These are phyloP conservation scores for Bagarius yarrelli DNA, from an alignment of 2,113 vertebrate genomes.

Conservation along the genomic window DNA sequence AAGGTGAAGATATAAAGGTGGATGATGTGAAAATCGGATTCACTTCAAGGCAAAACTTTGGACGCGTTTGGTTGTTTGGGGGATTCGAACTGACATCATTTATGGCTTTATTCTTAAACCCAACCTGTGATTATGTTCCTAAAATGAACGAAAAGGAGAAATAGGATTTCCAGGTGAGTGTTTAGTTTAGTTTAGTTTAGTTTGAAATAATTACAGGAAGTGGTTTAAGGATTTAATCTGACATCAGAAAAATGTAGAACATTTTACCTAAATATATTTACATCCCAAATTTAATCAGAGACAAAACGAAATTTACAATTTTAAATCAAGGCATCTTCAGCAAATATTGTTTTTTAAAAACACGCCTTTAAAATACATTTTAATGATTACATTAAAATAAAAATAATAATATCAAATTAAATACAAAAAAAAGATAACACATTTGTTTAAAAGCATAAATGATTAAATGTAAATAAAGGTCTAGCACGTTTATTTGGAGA, in stretches of 20 bases:
- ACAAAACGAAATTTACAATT: too few species aligned
- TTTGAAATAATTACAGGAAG: not conserved
- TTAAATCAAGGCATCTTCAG: too few species aligned
- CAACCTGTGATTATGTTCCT: constrained; percentile 24
- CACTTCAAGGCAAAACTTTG: constrained; percentile 7
- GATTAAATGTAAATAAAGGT: too few species aligned
- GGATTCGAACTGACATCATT: not conserved
- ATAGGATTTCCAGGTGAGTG: constrained; percentile 42
- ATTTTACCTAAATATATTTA: too few species aligned
- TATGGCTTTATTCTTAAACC: constrained; percentile 47
- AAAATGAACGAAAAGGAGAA: constrained; percentile 22
- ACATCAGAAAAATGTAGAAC: not conserved
- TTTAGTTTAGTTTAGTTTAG: too few species aligned
- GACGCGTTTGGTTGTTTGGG: not conserved
- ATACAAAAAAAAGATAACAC: not conserved
- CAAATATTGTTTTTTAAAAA: too few species aligned
- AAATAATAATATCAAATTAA: too few species aligned
- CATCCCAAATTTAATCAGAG: not conserved
- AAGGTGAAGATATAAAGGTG: constrained; percentile 41
- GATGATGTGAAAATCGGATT: not conserved
- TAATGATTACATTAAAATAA: too few species aligned
- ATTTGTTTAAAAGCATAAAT: not conserved
- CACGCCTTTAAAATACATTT: too few species aligned
- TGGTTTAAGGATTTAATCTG: not conserved
- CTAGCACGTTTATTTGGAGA: not conserved